Evolutionary conservation across 2,888 invertebrate genomes (phyloP).

Genomic region (Drosophila kokeensis): DNA sequence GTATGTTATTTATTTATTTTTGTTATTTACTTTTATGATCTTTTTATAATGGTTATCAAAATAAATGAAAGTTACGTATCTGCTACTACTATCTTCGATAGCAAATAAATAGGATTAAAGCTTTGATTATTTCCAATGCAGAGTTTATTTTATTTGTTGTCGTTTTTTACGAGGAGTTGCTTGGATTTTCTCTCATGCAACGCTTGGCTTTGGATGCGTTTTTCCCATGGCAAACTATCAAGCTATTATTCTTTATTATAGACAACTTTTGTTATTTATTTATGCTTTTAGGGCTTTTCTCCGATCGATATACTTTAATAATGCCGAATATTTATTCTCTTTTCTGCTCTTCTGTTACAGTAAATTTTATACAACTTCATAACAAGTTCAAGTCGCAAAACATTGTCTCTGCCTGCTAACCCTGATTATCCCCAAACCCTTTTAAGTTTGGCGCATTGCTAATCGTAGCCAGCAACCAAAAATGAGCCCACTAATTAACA

Average conservation of each 20-base stretch:
- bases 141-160: conserved; percentile 52
- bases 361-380: not conserved
- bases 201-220: not conserved
- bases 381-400: not conserved
- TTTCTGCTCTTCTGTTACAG: not conserved
- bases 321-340: conserved; percentile 1
- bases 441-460: conserved; percentile 29
- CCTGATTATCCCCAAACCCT: conserved; percentile 9
- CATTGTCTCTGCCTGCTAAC: not conserved
- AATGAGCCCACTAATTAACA: conserved; percentile 80
- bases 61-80: conserved; percentile 66
- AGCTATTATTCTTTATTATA: conserved; percentile 12
- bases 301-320: not conserved
- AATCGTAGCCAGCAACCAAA: conserved; percentile 66
- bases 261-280: conserved; percentile 30
- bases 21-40: conserved; percentile 65
- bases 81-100: conserved; percentile 41
- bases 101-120: conserved; percentile 68
- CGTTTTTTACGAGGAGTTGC: conserved; percentile 25
- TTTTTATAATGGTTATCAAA: conserved; percentile 70
- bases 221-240: conserved; percentile 6
- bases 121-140: conserved; percentile 55
- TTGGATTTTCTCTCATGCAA: not conserved
- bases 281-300: not conserved
- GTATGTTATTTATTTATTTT: conserved; percentile 63